Base-by-base conservation (phyloP, 2,797 vertebrate species). In the Gobio occitaniae region DNA sequence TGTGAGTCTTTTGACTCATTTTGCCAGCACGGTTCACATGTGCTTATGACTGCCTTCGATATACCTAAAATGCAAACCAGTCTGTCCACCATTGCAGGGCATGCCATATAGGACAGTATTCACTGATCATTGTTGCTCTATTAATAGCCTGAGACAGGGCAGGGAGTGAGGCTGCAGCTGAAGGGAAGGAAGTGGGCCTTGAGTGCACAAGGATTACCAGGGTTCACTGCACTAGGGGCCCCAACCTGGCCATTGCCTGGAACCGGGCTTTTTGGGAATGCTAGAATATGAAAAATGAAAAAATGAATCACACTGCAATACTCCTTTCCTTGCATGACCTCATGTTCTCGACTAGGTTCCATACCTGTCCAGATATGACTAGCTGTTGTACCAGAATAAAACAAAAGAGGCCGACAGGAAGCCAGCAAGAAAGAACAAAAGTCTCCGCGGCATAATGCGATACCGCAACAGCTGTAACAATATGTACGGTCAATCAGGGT, bases 91-190 rank as follows among this genome's bases (percentile, higher is more conserved):
- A 77, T 38, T 61, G 41, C 11, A 69, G 15, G 59, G 29, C 32
- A 63, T 1, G 61, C 61, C 72, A 38, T 75, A 68, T 71, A 63
- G 68, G 77, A 80, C 59, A 29, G 78, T 72, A 32, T 76, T 88
- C 81, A 13, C 44, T 68, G 84, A 89, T 92, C 92, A 95, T 95
- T 95, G 94, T 96, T 95, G 92, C 94, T 92, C 95, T 96, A 96
- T 95, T 95, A 95, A 95, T 96, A 96, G 95, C 89, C 88, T 83
- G 47, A 75, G 87, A 89, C 86, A 86, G 88, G 90, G 87, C 90
- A 74, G 75, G 48, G 83, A 83, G 79, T 25, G 69, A 82, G 85
- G 89, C 92, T 86, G 94, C 94, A 94, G 95, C 94, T 95, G 95
- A 91, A 91, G 90, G 94, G 95, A 95, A 95, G 95, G 95, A 95